Evolutionary conservation across 2,888 invertebrate species (phyloP).

Genomic region (Melinaea menophilus): DNA sequence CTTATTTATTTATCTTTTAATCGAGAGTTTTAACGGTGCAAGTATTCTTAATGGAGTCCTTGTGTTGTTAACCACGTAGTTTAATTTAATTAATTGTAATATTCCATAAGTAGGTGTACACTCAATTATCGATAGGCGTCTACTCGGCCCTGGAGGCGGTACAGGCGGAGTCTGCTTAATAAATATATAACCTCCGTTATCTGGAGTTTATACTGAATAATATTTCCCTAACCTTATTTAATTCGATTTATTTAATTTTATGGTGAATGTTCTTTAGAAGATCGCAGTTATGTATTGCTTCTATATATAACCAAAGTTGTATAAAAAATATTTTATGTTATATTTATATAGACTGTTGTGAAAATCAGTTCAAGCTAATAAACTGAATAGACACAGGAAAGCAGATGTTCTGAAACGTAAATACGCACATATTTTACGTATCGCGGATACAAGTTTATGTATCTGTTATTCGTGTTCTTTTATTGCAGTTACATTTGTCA

Average conservation of each 20-base stretch:
- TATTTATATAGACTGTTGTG: constrained; percentile 4
- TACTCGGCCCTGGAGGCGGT: constrained; percentile 41
- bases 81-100: no score
- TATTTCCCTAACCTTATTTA: no score
- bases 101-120: no score
- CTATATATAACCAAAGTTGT: not conserved
- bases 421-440: constrained; percentile 5
- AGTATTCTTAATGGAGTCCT: not conserved
- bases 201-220: no score
- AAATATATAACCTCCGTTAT: constrained; percentile 42
- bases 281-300: not conserved
- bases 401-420: constrained; percentile 19
- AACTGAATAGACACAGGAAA: constrained; percentile 18
- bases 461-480: no score
- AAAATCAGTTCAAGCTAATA: constrained; percentile 16
- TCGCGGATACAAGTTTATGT: no score
- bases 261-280: not conserved
- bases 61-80: no score
- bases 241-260: no score
- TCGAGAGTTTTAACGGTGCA: not conserved
- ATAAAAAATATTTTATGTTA: not conserved
- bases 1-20: no score
- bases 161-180: constrained; percentile 48
- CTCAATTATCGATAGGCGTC: not conserved
- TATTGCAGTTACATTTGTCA: no score